Evolutionary conservation across 2,797 vertebrate species (phyloP).

Genomic region (Pangasius larnaudii): DNA sequence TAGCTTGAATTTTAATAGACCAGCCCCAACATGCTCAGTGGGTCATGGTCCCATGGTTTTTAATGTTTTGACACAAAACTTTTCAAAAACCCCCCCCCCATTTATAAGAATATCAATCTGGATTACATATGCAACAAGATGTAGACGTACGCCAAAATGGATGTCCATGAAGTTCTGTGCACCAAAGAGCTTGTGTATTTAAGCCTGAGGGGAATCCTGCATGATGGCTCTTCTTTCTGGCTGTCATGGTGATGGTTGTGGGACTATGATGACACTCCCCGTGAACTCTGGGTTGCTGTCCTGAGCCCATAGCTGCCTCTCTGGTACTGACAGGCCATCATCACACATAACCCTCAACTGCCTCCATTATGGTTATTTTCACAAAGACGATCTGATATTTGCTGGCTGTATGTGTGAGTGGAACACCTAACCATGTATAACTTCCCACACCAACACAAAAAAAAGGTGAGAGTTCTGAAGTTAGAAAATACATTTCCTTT

Average conservation of each 20-base stretch:
- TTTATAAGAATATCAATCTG: background rate
- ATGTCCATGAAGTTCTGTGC: background rate
- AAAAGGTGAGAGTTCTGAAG: background rate
- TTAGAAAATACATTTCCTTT: background rate
- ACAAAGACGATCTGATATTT: conserved; percentile 30
- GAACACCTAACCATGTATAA: background rate
- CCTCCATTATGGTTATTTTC: conserved; percentile 44
- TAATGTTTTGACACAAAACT: background rate
- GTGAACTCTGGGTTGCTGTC: conserved; percentile 41
- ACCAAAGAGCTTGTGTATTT: background rate
- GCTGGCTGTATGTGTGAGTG: conserved; percentile 16
- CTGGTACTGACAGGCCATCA: conserved; percentile 52
- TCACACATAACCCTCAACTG: conserved; percentile 52
- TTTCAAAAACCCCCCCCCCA: background rate
- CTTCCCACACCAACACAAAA: background rate
- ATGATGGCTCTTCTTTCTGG: background rate
- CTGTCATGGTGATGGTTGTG: conserved; percentile 41
- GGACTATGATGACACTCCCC: conserved; percentile 42
- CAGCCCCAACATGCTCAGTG: background rate
- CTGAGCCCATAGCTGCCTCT: conserved; percentile 43
- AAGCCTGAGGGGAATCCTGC: background rate
- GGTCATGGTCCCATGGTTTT: background rate
- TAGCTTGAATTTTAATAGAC: background rate
- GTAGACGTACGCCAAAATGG: background rate
- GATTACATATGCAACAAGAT: background rate